Evolutionary conservation across 2,113 vertebrate species (phyloP), one percentile per base, ranked within the genome.

Genomic region (Paraplagusia blochii): DNA sequence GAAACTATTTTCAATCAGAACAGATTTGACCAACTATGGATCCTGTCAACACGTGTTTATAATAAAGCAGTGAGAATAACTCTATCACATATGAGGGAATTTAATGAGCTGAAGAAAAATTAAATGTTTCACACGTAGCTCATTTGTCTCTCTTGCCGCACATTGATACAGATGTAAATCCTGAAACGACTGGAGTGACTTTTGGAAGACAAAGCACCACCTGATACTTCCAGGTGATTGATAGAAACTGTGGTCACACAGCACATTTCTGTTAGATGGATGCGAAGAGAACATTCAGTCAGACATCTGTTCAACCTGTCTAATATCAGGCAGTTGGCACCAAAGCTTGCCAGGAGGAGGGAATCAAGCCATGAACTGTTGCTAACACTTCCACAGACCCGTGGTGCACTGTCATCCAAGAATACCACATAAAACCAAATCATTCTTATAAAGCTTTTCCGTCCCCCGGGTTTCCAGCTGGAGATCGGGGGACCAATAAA

Each of bases 381-480:
- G 69, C 81, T 81, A 79, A 84, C 84, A 67, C 77, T 79, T 72
- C 63, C 44, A 79, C 73, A 72, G 76, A 83, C 82, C 87, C 10
- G 79, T 62, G 63, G 72, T 77, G 64, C 57, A 81, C 68, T 52
- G 66, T 82, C 81, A 73, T 87, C 87, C 85, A 89, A 88, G 68
- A 88, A 87, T 85, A 88, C 82, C 80, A 85, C 74, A 85, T 87
- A 88, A 88, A 89, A 87, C 70, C 81, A 79, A 85, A 86, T 77
- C 75, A 66, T 69, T 88, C 80, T 77, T 79, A 80, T 80, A 81
- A 84, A 87, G 73, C 69, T 53, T 63, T 63, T 68, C 63, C 57
- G 75, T 85, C 85, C 85, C 83, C 49, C 4, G 11, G 80, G 83
- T 68, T 87, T 77, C 61, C 53, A 61, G 74, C 63, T 50, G 64